Percentiles rank a stretch among this genome's conserved stretches.
These are phyloP conservation scores for Coryphaenoides rupestris DNA, from an alignment of 2,113 vertebrate species.

Conservation along the genomic window DNA sequence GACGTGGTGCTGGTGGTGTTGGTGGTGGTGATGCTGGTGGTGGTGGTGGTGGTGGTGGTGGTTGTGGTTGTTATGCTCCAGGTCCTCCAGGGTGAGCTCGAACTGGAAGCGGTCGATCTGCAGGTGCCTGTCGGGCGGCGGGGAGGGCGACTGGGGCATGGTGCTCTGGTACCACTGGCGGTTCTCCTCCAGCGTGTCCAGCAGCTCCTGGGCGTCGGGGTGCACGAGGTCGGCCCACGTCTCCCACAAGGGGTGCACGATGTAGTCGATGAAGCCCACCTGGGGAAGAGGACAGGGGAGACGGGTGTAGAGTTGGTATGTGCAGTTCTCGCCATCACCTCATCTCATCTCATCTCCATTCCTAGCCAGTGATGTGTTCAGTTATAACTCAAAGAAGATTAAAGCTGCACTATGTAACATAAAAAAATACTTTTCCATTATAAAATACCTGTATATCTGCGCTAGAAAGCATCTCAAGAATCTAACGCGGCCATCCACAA, in stretches of 20 bases:
- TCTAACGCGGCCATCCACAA: too few relatives aligned
- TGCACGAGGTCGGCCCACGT: conserved; percentile 88
- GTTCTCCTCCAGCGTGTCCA: conserved; percentile 90
- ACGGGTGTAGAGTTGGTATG: not conserved
- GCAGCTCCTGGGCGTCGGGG: conserved; percentile 84
- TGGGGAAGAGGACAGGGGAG: conserved; percentile 25
- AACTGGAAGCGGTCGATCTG: conserved; percentile 80
- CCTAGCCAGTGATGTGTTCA: too few relatives aligned
- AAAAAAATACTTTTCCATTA: too few relatives aligned
- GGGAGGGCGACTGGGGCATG: conserved; percentile 81
- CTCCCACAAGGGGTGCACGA: conserved; percentile 89
- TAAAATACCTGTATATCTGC: too few relatives aligned
- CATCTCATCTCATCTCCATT: not conserved
- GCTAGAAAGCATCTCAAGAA: too few relatives aligned
- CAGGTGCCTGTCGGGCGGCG: conserved; percentile 54
- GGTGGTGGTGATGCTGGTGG: too few relatives aligned
- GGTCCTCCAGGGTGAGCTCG: conserved; percentile 76
- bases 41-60: conserved; percentile 37
- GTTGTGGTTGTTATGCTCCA: conserved; percentile 71
- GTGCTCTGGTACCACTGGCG: conserved; percentile 89
- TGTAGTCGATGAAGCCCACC: conserved; percentile 88
- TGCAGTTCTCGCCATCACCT: too few relatives aligned
- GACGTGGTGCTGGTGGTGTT: too few relatives aligned
- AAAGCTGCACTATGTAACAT: too few relatives aligned
- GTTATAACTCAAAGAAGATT: not conserved